These are phyloP conservation scores for Columba janthina DNA, from an alignment of 2,113 vertebrate species.

Conservation along the genomic window DNA sequence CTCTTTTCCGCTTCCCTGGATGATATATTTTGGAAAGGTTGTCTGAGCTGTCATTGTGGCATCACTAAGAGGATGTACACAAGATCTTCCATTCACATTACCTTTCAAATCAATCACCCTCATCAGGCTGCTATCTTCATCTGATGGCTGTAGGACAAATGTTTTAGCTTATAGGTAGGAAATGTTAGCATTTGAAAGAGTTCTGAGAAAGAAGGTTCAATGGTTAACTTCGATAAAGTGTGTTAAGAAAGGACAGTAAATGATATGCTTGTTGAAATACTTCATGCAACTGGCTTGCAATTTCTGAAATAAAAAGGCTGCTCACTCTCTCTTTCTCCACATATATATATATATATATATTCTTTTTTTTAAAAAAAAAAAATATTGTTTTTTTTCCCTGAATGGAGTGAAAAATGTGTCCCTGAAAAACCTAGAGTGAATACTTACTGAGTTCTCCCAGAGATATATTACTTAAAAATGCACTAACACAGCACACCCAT, in stretches of 20 bases:
- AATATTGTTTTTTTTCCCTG: fast-evolving
- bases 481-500: neutral
- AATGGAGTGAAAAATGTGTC: neutral
- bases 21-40: constrained; percentile 48
- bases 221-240: constrained; percentile 26
- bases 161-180: constrained; percentile 55
- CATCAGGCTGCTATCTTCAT: constrained; percentile 51
- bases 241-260: neutral
- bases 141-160: constrained; percentile 56
- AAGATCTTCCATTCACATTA: constrained; percentile 65
- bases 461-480: neutral
- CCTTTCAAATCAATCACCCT: constrained; percentile 62
- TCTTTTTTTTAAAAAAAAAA: too few relatives aligned
- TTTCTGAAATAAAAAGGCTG: neutral
- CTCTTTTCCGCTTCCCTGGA: neutral
- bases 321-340: too few relatives aligned
- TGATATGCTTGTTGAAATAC: constrained; percentile 17
- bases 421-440: neutral
- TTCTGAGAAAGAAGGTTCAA: neutral
- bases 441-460: neutral
- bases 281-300: neutral
- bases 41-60: constrained; percentile 55
- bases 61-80: constrained; percentile 55
- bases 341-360: neutral
- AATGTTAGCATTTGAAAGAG: constrained; percentile 45